These are phyloP conservation scores for Leptinotarsa tumamoca DNA, from an alignment of 2,888 invertebrate species.

Conservation along the genomic window DNA sequence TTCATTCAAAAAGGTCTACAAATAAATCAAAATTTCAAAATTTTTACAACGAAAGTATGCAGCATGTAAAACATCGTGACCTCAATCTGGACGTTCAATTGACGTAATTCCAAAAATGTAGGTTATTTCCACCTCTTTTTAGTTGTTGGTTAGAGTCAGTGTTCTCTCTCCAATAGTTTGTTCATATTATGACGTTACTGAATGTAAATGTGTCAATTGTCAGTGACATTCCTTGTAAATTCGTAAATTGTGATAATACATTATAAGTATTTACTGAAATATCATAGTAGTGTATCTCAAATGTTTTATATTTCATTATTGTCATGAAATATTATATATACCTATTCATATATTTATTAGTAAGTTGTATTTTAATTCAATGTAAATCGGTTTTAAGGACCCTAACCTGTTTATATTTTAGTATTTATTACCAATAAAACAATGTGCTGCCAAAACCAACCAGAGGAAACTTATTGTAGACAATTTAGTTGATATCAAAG, in stretches of 20 bases:
- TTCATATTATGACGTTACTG: no score
- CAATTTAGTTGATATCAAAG: slow-evolving; percentile 78
- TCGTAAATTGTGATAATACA: background rate
- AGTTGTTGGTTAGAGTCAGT: no score
- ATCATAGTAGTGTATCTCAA: background rate
- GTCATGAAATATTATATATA: slow-evolving; percentile 22
- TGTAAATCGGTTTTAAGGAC: background rate
- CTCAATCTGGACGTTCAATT: no score
- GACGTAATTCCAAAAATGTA: no score
- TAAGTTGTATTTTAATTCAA: background rate
- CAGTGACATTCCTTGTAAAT: background rate
- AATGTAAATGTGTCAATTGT: no score
- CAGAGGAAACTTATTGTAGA: slow-evolving; percentile 69
- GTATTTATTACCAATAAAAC: slow-evolving; percentile 37
- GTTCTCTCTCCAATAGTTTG: no score
- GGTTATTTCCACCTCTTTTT: no score
- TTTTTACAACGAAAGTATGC: no score
- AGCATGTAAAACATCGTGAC: no score
- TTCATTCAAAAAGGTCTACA: no score
- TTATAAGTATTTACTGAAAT: background rate
- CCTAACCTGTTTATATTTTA: slow-evolving; percentile 21
- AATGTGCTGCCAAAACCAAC: slow-evolving; percentile 47
- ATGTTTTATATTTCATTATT: background rate
- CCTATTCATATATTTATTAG: slow-evolving; percentile 6
- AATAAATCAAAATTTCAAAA: no score